Conservation (phyloP, 1,140 invertebrate genomes). For the Macrocentrus cingulum region DNA sequence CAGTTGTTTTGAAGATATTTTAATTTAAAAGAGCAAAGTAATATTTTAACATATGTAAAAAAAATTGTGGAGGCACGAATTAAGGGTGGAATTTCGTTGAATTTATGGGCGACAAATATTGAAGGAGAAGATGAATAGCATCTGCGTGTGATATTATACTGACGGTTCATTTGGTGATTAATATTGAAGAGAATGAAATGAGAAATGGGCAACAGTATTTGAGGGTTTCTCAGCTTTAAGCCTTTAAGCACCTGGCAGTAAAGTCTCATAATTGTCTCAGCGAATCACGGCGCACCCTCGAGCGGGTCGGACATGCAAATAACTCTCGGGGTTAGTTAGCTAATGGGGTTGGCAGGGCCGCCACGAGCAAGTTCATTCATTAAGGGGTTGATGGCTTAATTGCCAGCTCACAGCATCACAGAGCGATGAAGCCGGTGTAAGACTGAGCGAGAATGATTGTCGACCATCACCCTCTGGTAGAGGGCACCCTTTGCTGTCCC, state of each 20-base stretch:
- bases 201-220: constrained; percentile 30
- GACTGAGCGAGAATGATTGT: constrained; percentile 13
- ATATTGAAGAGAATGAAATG: too few species aligned
- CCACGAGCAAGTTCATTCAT: constrained; percentile 53
- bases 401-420: constrained; percentile 55
- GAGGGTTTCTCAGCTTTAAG: constrained; percentile 52
- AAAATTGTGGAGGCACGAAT: too few species aligned
- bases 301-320: constrained; percentile 54
- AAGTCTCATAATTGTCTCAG: constrained; percentile 55
- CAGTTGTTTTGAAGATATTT: too few species aligned
- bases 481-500: constrained; percentile 7
- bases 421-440: constrained; percentile 11
- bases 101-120: too few species aligned
- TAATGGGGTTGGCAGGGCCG: constrained; percentile 48
- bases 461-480: not conserved
- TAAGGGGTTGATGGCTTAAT: constrained; percentile 59
- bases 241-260: constrained; percentile 57
- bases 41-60: too few species aligned
- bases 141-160: too few species aligned
- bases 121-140: too few species aligned
- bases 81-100: too few species aligned
- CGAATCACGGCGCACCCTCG: constrained; percentile 50
- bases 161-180: too few species aligned
- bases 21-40: too few species aligned
- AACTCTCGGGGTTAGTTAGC: constrained; percentile 58